These are phyloP conservation scores for Conus betulinus DNA, from an alignment of 1,140 invertebrate genomes.

Conservation along the genomic window DNA sequence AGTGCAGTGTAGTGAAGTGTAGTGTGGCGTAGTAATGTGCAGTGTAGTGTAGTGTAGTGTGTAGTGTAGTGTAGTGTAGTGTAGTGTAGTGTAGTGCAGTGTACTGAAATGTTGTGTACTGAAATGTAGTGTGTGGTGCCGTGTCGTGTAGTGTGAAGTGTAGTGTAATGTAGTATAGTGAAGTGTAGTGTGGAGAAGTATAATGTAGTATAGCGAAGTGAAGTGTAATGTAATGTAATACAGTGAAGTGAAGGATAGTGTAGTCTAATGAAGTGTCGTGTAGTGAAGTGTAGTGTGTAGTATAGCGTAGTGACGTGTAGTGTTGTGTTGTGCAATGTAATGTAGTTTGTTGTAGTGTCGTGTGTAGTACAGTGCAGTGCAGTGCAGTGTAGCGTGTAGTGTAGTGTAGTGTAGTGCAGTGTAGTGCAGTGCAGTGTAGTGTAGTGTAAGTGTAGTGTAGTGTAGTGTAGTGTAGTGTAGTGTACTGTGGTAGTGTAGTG, in stretches of 20 bases:
- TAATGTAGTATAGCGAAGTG: constrained; percentile 53
- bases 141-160: constrained; percentile 43
- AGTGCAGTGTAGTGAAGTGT: constrained; percentile 40
- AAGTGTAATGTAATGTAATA: constrained; percentile 49
- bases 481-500: too few species aligned
- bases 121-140: constrained; percentile 49
- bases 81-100: constrained; percentile 54
- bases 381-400: constrained; percentile 49
- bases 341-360: too few species aligned
- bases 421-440: constrained; percentile 45
- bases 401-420: constrained; percentile 51
- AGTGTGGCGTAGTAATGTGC: constrained; percentile 44
- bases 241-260: constrained; percentile 52
- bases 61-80: constrained; percentile 54
- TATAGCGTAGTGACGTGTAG: constrained; percentile 41
- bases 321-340: constrained; percentile 16
- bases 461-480: constrained; percentile 45
- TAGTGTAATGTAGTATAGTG: constrained; percentile 29
- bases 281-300: constrained; percentile 50
- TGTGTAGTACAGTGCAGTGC: constrained; percentile 45
- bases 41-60: constrained; percentile 53
- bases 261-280: constrained; percentile 54
- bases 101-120: constrained; percentile 52
- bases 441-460: constrained; percentile 50
- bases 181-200: constrained; percentile 43